Base-by-base conservation (phyloP, 2,113 vertebrate species). In the Odobenus rosmarus region DNA sequence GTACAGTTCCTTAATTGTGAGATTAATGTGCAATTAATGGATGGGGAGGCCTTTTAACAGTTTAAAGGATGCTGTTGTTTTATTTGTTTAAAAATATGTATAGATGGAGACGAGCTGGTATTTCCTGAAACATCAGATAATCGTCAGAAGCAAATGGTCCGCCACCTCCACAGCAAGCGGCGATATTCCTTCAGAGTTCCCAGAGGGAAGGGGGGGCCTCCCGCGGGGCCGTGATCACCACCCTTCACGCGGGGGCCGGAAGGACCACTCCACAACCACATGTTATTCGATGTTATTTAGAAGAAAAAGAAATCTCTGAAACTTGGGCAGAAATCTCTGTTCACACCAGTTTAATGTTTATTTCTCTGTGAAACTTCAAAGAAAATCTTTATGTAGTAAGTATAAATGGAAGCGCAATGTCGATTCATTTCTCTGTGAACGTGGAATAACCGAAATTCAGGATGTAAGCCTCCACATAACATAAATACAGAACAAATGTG, bases 61-160 rank as follows among this genome's bases (percentile, higher is more conserved):
- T 83, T 83, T 92, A 36, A 77, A 88, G 28, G 51, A 42, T 14
- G 16, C 7, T 26, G 2, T 31, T 7, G 6, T 53, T 77, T 81
- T 92, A 26, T 89, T 36, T 90, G 64, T 80, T 93, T 69, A 28
- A 86, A 71, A 53, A 51, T 53, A 8, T 10, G 4, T 21, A 28
- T 98, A 99, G 99, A 99, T 98, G 99, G 99, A 0, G 99, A 99
- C 26, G 99, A 99, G 97, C 98, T 99, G 92, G 99, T 99, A 28
- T 99, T 99, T 88, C 99, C 99, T 0, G 99, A 99, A 98, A 99
- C 99, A 3, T 99, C 99, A 0, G 99, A 99, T 98, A 99, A 99
- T 98, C 99, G 99, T 98, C 99, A 99, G 98, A 99, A 99, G 98
- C 99, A 99, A 98, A 99, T 99, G 99, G 99, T 99, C 86, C 99